Base-by-base conservation (phyloP, 1,140 invertebrate species). In the Phymastichus coffea region DNA sequence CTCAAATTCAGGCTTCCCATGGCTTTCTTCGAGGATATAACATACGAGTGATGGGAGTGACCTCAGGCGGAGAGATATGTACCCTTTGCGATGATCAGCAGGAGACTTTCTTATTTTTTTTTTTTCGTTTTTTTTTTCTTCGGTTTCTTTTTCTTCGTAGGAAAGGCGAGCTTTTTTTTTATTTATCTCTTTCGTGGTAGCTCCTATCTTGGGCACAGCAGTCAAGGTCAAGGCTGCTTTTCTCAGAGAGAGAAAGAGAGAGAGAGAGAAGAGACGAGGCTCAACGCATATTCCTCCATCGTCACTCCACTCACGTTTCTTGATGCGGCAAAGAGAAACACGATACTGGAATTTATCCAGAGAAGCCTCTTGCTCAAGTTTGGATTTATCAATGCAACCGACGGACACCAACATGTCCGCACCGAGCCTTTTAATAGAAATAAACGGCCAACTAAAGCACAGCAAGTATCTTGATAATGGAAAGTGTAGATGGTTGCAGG, bases 211-310 rank as follows among this genome's bases (percentile, higher is more conserved):
- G 64, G 63, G 65, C 70, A 54, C 67, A 44, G 48, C 53, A 63
- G 49, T 68, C 68, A 73, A 74, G 72, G 71, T 70, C 70, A 69
- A 71, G 63, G 63, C 65, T 65, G 67, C 48, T 37, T 58, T 58
- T 58, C 48, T 51, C 37, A 52, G 23, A 3, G 9, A 14, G 28
- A 3, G 14, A 46, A 20, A 43, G 30, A 12, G 10, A 20, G n/a
- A n/a, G n/a, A n/a, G n/a, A n/a, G n/a, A n/a, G n/a, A n/a, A n/a
- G n/a, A n/a, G n/a, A n/a, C n/a, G n/a, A n/a, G n/a, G n/a, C n/a
- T n/a, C n/a, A n/a, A 44, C n/a, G n/a, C 46, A 22, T 30, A 54
- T 53, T 22, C 49, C 30, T 47, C 44, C 22, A 48, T 54, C 57
- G 43, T 56, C 15, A 55, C 46, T 55, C 59, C n/a, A 19, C 52